A percentile compares a stretch with the other conserved stretches of the same genome.
phyloP scores from a whole-genome alignment of 2,888 invertebrate species.

The Apamea epomidion region DNA sequence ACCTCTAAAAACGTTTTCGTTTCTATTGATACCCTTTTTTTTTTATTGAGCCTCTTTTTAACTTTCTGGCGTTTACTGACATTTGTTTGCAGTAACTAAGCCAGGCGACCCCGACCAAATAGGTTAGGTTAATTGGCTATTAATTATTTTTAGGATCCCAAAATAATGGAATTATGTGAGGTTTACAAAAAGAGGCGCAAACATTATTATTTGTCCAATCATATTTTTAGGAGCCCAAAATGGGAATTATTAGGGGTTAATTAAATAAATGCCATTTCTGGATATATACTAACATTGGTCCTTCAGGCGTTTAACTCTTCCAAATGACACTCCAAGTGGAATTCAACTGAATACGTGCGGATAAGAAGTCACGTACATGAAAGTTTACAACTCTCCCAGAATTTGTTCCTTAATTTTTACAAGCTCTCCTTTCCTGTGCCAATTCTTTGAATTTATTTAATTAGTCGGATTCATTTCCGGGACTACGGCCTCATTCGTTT shows the following conservation, averaged over 20 bases:
- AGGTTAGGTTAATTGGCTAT: background rate
- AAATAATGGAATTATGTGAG: background rate
- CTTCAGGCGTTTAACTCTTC: background rate
- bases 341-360: background rate
- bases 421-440: background rate
- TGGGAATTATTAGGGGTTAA: background rate
- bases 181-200: background rate
- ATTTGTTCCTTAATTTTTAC: slow-evolving; percentile 14
- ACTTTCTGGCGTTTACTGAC: background rate
- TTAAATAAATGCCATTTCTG: background rate
- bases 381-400: slow-evolving; percentile 2
- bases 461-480: slow-evolving; percentile 1
- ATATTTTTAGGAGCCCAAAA: background rate
- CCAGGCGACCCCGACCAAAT: background rate
- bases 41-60: background rate
- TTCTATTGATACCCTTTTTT: no score
- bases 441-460: slow-evolving; percentile 18
- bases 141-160: background rate
- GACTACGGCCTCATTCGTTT: slow-evolving; percentile 13
- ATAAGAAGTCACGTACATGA: slow-evolving; percentile 1
- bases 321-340: background rate
- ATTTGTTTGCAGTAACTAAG: background rate
- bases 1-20: background rate
- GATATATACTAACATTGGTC: background rate
- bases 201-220: no score